Evolutionary conservation across 2,888 invertebrate genomes (phyloP).

Genomic region (Strigamia crassipes): DNA sequence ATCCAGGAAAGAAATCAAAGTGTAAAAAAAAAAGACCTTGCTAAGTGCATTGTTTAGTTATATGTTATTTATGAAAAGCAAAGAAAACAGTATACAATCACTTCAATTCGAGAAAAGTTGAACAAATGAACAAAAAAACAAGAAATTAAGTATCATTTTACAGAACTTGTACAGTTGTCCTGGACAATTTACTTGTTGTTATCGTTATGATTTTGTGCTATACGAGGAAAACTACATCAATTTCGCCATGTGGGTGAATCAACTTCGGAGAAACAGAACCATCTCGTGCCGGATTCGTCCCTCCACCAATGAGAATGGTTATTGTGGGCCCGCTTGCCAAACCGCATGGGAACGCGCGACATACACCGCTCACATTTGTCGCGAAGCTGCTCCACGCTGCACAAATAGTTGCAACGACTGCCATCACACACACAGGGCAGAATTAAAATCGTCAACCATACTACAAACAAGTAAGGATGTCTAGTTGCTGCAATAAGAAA

Average conservation of each 20-base stretch:
- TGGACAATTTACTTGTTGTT: background rate
- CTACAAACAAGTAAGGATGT: background rate
- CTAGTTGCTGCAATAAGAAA: background rate
- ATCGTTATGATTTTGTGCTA: background rate
- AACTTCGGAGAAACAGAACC: background rate
- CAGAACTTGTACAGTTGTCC: background rate
- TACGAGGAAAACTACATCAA: background rate
- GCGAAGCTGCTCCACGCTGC: conserved; percentile 27
- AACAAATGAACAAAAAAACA: background rate
- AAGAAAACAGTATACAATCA: background rate
- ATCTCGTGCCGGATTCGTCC: conserved; percentile 8
- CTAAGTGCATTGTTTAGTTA: background rate
- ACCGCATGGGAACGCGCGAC: conserved; percentile 41
- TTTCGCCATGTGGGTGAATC: background rate
- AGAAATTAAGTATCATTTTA: background rate
- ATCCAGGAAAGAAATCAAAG: background rate
- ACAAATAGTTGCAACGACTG: conserved; percentile 16
- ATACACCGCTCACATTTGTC: conserved; percentile 45
- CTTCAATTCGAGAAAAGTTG: background rate
- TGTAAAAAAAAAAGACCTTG: background rate
- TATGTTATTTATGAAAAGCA: background rate
- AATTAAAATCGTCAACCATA: background rate
- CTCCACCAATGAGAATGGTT: background rate
- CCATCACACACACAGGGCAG: background rate
- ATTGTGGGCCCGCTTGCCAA: conserved; percentile 20